Evolutionary conservation across 2,888 invertebrate genomes (phyloP).

Genomic region (Diarsia mendica): DNA sequence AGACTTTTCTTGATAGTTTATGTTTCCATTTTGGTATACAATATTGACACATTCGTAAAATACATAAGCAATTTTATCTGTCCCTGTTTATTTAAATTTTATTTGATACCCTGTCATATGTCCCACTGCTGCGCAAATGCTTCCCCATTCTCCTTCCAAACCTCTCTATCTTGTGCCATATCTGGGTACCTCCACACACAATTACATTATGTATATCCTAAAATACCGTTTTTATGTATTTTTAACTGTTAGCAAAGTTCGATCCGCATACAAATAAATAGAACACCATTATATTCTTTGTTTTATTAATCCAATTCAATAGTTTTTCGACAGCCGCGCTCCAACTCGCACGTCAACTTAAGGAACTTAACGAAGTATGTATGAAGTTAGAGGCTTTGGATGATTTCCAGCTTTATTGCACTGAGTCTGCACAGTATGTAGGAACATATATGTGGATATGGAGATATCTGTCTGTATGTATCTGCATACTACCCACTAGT

Average conservation of each 20-base stretch:
- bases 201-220: too few relatives aligned
- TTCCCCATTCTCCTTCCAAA: too few relatives aligned
- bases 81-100: background rate
- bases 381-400: conserved; percentile 32
- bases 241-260: too few relatives aligned
- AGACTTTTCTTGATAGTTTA: background rate
- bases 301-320: conserved; percentile 3
- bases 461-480: background rate
- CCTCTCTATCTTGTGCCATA: too few relatives aligned
- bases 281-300: too few relatives aligned
- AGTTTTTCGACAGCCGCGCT: conserved; percentile 20
- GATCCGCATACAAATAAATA: too few relatives aligned
- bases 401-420: conserved; percentile 37
- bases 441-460: background rate
- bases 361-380: conserved; percentile 48
- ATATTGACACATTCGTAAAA: background rate
- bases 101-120: too few relatives aligned
- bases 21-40: background rate
- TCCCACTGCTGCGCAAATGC: too few relatives aligned
- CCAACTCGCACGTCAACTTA: conserved; percentile 9
- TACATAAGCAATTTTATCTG: background rate
- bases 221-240: too few relatives aligned
- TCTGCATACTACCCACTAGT: background rate
- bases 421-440: background rate
- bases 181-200: too few relatives aligned